Evolutionary conservation across 2,797 vertebrate species (phyloP).

Genomic region (Mallotus villosus): DNA sequence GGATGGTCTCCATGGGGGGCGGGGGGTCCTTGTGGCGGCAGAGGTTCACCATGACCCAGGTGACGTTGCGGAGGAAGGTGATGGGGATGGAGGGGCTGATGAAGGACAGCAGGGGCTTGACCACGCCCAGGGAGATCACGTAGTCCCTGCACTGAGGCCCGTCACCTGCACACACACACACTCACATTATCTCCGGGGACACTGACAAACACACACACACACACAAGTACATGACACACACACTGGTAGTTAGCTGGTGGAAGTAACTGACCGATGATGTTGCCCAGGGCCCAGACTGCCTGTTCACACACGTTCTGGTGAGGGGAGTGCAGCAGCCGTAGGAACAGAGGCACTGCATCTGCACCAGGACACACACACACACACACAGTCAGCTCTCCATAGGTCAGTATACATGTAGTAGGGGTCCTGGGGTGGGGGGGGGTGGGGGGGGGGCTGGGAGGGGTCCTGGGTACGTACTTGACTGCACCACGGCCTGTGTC

Average conservation of each 20-base stretch:
- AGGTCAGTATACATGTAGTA: background rate
- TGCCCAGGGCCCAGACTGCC: slow-evolving; percentile 97
- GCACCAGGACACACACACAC: slow-evolving; percentile 7
- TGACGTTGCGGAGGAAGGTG: slow-evolving; percentile 99
- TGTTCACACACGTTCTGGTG: slow-evolving; percentile 99
- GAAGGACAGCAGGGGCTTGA: slow-evolving; percentile 96
- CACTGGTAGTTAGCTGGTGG: no score
- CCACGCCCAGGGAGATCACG: slow-evolving; percentile 95
- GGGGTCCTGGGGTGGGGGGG: no score
- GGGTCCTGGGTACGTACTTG: slow-evolving; percentile 79
- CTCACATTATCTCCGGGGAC: background rate
- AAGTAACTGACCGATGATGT: slow-evolving; percentile 92
- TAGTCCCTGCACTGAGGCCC: slow-evolving; percentile 99
- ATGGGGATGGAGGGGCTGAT: slow-evolving; percentile 99
- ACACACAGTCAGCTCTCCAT: slow-evolving; percentile 12
- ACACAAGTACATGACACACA: background rate
- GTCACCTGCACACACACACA: slow-evolving; percentile 78
- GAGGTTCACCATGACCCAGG: slow-evolving; percentile 99
- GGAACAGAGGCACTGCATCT: slow-evolving; percentile 97
- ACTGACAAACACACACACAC: background rate
- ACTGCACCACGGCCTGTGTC: slow-evolving; percentile 97
- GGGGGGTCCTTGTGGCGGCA: slow-evolving; percentile 99
- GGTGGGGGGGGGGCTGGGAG: no score
- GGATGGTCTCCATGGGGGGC: slow-evolving; percentile 99
- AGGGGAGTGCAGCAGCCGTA: slow-evolving; percentile 93